phyloP scores from a whole-genome alignment of 1,140 invertebrate genomes.

The Gryon sp. region DNA sequence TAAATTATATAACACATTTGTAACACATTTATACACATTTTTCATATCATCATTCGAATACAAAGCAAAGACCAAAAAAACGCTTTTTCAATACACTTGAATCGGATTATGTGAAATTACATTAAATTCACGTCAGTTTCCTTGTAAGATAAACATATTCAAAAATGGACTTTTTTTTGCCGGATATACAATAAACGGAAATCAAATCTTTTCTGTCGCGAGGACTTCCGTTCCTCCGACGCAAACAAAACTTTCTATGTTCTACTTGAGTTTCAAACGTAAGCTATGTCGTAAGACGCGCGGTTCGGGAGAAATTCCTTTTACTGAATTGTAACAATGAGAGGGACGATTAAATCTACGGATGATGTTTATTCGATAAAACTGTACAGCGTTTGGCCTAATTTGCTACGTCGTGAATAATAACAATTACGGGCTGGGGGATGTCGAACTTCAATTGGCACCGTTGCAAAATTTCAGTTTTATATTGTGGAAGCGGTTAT shows the following conservation, averaged over 20 bases:
- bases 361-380: constrained; percentile 55
- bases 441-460: too few species aligned
- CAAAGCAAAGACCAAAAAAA: too few species aligned
- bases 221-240: constrained; percentile 49
- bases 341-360: constrained; percentile 55
- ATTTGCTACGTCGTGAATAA: too few species aligned
- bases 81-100: too few species aligned
- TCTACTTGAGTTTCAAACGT: constrained; percentile 59
- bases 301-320: constrained; percentile 54
- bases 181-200: constrained; percentile 51
- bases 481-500: too few species aligned
- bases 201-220: constrained; percentile 25
- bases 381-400: constrained; percentile 27
- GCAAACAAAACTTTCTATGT: constrained; percentile 61
- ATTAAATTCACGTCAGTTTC: too few species aligned
- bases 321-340: constrained; percentile 63
- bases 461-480: too few species aligned
- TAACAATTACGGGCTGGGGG: too few species aligned
- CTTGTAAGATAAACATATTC: too few species aligned
- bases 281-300: constrained; percentile 53
- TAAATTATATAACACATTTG: constrained; percentile 45
- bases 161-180: too few species aligned
- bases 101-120: too few species aligned
- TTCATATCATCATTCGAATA: too few species aligned
- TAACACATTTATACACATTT: constrained; percentile 32